phyloP scores from a whole-genome alignment of 2,113 vertebrate species.

The Cephalopterus ornatus region DNA sequence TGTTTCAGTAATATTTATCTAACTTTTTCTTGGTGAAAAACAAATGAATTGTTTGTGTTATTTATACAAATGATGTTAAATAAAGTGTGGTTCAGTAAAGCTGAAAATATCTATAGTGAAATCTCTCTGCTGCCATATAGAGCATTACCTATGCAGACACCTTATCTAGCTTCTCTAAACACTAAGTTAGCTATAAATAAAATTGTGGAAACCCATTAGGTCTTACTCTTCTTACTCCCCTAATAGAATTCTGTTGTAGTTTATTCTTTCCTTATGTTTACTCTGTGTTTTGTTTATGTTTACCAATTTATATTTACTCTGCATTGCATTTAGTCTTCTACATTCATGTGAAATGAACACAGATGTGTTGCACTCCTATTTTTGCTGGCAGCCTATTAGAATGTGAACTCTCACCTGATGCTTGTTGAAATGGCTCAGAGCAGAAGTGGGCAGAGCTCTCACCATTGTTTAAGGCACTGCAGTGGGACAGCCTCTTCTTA shows the following conservation, averaged over 20 bases:
- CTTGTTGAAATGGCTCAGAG: background rate
- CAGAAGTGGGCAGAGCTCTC: background rate
- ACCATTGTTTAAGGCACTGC: background rate
- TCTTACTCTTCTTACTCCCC: background rate
- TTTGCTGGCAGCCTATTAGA: background rate
- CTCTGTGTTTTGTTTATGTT: too few species aligned
- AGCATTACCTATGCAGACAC: background rate
- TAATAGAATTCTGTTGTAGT: background rate
- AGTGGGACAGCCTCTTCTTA: background rate
- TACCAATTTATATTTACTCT: background rate
- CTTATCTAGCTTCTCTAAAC: constrained; percentile 38
- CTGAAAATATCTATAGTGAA: background rate
- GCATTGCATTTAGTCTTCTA: background rate
- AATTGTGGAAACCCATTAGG: background rate
- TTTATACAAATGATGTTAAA: constrained; percentile 50
- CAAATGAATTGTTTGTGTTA: constrained; percentile 47
- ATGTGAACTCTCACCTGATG: background rate
- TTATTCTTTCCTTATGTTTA: background rate
- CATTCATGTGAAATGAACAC: background rate
- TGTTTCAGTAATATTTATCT: constrained; percentile 60
- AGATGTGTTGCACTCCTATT: background rate
- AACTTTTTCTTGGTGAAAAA: constrained; percentile 44
- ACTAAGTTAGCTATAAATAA: constrained; percentile 12
- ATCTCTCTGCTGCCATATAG: background rate
- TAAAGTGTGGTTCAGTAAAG: constrained; percentile 33